Base-by-base conservation (phyloP, 2,113 vertebrate species). In the Lanius collurio region DNA sequence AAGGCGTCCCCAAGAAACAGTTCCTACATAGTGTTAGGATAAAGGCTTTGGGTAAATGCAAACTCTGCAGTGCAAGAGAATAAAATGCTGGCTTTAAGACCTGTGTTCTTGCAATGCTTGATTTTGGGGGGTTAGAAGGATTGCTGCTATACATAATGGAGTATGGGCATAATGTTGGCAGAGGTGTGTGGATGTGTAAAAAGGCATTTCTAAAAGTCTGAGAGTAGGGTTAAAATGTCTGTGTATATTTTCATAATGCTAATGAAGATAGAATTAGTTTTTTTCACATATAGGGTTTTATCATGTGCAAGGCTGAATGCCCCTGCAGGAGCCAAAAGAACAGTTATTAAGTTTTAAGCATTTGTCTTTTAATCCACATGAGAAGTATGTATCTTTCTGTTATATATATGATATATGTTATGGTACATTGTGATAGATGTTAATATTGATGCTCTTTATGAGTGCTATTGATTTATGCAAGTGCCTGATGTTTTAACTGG, bases 71-170 rank as follows among this genome's bases (percentile, higher is more conserved):
- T 42, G 20, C 46, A 80, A 70, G 67, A 69, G 53, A 22, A n/a
- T 7, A 70, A 65, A 71, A 80, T 6, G 8, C 46, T 69, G 63
- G 56, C 26, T 62, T 69, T 65, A 37, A 35, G 30, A 56, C 13
- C 6, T 0, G 1, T 23, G 6, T 39, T 90, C 60, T 73, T 10
- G 0, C 33, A 37, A 2, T 20, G 8, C 13, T 79, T 2, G 4
- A 30, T 74, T 85, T 9, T 1, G 10, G 35, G 18, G 18, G 76
- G 8, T 7, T 69, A 28, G 41, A 28, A 69, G 59, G 35, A 69
- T 90, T 88, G 9, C 28, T 90, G 37, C 47, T 52, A 0, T 68
- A 15, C 5, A 11, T 76, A 31, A 23, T 46, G 35, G 62, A 27
- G 16, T 59, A 18, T 55, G 63, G 59, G 11, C 42, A 27, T n/a